Evolutionary conservation across 2,797 vertebrate genomes (phyloP).

Genomic region (Oryzias dopingdopingensis): DNA sequence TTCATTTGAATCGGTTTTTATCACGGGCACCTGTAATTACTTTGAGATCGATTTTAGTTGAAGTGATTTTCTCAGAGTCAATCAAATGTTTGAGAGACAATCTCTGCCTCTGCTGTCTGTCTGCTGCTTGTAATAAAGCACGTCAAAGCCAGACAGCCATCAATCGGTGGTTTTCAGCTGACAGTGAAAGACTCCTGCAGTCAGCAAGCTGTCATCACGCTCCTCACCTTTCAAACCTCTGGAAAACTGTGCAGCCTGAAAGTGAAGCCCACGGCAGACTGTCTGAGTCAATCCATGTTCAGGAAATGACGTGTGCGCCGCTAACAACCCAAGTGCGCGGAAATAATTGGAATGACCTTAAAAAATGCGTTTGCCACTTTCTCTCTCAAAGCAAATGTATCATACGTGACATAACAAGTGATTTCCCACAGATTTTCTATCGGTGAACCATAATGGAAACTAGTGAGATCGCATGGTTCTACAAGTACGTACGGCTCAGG

Average conservation of each 20-base stretch:
- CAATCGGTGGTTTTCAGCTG: slow-evolving; percentile 64
- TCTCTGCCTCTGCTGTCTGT: slow-evolving; percentile 11
- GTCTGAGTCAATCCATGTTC: slow-evolving; percentile 18
- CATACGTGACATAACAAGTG: too few species aligned
- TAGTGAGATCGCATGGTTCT: too few species aligned
- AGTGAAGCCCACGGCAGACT: slow-evolving; percentile 21
- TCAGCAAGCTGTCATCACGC: slow-evolving; percentile 72
- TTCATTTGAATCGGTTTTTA: not conserved
- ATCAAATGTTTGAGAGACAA: too few species aligned
- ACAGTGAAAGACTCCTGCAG: slow-evolving; percentile 66
- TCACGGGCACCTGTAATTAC: not conserved
- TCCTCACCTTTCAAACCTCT: slow-evolving; percentile 34
- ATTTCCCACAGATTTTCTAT: too few species aligned
- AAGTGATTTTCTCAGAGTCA: too few species aligned
- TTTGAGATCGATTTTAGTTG: not conserved
- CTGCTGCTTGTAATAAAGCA: slow-evolving; percentile 44
- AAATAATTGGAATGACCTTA: too few species aligned
- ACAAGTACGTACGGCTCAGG: too few species aligned
- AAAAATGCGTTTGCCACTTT: too few species aligned
- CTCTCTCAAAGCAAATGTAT: too few species aligned
- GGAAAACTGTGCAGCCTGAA: slow-evolving; percentile 25
- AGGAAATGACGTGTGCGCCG: not conserved
- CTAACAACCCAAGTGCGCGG: slow-evolving; percentile 1
- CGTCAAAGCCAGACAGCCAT: slow-evolving; percentile 52
- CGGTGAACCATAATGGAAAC: too few species aligned